Conservation (phyloP, 2,888 invertebrate genomes). For the Patella depressa region DNA sequence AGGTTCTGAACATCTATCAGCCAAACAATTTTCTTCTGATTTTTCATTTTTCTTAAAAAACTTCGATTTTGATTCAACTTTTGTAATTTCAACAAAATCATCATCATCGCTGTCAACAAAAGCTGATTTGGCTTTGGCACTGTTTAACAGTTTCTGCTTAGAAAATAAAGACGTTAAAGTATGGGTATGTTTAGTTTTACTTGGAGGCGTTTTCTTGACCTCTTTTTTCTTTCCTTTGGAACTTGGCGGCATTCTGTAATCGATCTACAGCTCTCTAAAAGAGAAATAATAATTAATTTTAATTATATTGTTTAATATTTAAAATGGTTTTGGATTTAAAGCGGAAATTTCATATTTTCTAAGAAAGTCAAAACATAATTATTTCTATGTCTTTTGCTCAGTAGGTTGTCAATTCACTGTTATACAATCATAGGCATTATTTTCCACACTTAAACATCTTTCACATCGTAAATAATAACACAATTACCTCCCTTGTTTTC, state of each 20-base stretch:
- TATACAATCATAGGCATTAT: too few species aligned
- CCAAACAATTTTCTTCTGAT: background rate
- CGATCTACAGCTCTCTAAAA: background rate
- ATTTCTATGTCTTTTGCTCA: too few species aligned
- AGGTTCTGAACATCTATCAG: background rate
- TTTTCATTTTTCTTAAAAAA: constrained; percentile 25
- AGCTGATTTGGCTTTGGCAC: background rate
- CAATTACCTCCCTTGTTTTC: too few species aligned
- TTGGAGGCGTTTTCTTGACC: background rate
- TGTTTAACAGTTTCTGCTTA: constrained; percentile 8
- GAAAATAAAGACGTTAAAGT: constrained; percentile 17
- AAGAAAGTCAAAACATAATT: too few species aligned
- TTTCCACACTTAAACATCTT: too few species aligned
- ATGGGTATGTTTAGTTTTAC: background rate
- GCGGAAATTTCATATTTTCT: too few species aligned
- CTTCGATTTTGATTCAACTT: constrained; percentile 27
- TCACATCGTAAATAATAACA: too few species aligned
- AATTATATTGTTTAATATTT: background rate
- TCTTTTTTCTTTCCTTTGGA: background rate
- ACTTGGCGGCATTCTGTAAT: background rate
- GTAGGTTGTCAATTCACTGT: too few species aligned
- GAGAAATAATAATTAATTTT: background rate
- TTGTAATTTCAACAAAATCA: constrained; percentile 16
- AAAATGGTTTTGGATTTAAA: too few species aligned
- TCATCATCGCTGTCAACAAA: constrained; percentile 8